Base-by-base conservation (phyloP, 2,113 vertebrate species). In the Ellobius talpinus region DNA sequence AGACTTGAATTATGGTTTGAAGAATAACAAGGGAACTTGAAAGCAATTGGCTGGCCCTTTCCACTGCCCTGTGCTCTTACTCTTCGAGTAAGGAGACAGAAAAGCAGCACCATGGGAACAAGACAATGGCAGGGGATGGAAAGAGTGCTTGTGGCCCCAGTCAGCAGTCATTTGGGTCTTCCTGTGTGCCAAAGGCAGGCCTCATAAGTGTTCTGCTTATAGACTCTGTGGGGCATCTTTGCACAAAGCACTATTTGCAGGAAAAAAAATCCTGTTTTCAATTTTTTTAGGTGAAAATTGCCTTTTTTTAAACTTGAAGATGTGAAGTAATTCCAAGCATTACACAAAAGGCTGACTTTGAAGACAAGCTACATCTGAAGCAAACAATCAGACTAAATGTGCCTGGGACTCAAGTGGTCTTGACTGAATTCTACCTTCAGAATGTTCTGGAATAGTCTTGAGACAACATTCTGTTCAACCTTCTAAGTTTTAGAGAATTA, bases 91-190 rank as follows among this genome's bases (percentile, higher is more conserved):
- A 36, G 24, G 4, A 58, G 63, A 36, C 12, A 24, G 63, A 39
- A 84, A 19, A 70, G 39, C 5, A 4, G 8, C 11, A 1, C 0
- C 0, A 1, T 6, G 0, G 26, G 36, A 33, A 1, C 0, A 33
- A 81, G n/a, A 24, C 16, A 13, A 33, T 0, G 1, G 42, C 10
- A 8, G 72, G 36, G 17, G 29, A 45, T 0, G 0, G 29, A 16
- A 39, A 11, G 29, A 1, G 29, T 10, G 39, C 0, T 45, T 0
- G 0, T 1, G 63, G 86, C 3, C 88, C 89, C 52, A 36, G 68
- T 33, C 23, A 2, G 3, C 2, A 58, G 58, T 3, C 17, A 17
- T 17, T 33, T 39, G 26, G 87, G 5, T 79, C 65, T 39, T 2
- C 1, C 45, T 17, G 39, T 0, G 68, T 29, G 50, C 4, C 84